phyloP scores from a whole-genome alignment of 2,888 invertebrate genomes.

The Nudaria mundana region DNA sequence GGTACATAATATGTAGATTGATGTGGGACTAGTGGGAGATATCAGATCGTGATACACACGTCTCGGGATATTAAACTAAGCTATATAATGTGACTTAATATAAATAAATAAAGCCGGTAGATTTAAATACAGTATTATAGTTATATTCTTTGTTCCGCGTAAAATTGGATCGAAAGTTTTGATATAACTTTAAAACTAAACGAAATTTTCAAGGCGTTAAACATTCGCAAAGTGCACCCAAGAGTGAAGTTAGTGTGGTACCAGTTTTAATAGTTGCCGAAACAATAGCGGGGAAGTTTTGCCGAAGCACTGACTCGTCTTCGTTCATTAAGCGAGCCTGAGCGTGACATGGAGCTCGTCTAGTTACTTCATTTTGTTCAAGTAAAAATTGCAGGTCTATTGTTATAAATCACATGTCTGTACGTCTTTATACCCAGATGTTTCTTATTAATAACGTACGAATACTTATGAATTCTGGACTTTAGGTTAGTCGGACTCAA shows the following conservation, averaged over 20 bases:
- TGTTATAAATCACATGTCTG: too few relatives aligned
- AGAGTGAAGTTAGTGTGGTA: conserved; percentile 46
- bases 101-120: too few relatives aligned
- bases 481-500: too few relatives aligned
- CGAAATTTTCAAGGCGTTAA: conserved; percentile 56
- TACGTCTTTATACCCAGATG: too few relatives aligned
- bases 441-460: too few relatives aligned
- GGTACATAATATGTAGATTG: conserved; percentile 2
- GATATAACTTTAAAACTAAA: conserved; percentile 41
- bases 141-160: conserved; percentile 22
- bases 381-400: conserved; percentile 35
- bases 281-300: conserved; percentile 62
- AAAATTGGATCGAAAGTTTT: conserved; percentile 40
- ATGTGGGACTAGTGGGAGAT: background rate
- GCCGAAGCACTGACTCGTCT: conserved; percentile 26
- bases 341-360: conserved; percentile 26
- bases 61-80: background rate
- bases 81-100: too few relatives aligned
- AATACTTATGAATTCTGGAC: too few relatives aligned
- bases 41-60: background rate
- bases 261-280: conserved; percentile 45
- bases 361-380: conserved; percentile 41
- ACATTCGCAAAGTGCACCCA: conserved; percentile 53
- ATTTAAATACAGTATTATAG: too few relatives aligned
- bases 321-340: conserved; percentile 42